Conservation (phyloP, 2,888 invertebrate genomes). For the Melolontha melolontha region DNA sequence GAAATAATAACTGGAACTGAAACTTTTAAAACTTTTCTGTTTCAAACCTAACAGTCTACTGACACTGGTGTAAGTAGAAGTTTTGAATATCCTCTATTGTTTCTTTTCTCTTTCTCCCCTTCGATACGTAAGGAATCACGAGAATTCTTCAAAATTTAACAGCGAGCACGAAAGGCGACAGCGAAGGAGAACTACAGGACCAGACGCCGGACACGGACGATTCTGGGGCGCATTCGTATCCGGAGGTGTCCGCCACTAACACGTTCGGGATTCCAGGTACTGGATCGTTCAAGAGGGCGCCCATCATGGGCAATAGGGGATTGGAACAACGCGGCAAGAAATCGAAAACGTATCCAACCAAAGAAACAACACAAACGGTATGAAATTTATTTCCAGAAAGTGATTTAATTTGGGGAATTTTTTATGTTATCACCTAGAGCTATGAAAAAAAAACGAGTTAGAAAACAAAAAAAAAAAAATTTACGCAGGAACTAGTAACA, state of each 20-base stretch:
- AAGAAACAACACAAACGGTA: slow-evolving; percentile 62
- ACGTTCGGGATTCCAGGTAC: slow-evolving; percentile 65
- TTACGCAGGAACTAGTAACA: no score
- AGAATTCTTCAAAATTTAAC: slow-evolving; percentile 66
- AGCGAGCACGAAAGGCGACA: slow-evolving; percentile 69
- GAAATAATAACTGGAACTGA: neutral
- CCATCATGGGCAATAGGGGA: slow-evolving; percentile 72
- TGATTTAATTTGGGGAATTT: no score
- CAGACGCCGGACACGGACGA: slow-evolving; percentile 82
- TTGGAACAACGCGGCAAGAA: slow-evolving; percentile 75
- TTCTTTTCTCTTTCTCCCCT: slow-evolving; percentile 4
- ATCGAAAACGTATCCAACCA: slow-evolving; percentile 70
- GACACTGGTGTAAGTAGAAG: slow-evolving; percentile 43
- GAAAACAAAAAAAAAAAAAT: no score
- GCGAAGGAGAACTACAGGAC: slow-evolving; percentile 79
- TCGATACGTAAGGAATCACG: slow-evolving; percentile 61
- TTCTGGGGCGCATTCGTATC: slow-evolving; percentile 70
- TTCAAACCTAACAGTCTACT: slow-evolving; percentile 42
- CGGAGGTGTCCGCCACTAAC: slow-evolving; percentile 65
- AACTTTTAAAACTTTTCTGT: slow-evolving; percentile 16
- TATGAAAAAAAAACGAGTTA: no score
- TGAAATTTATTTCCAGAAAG: slow-evolving; percentile 19
- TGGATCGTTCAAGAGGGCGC: slow-evolving; percentile 71
- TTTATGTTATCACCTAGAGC: no score
- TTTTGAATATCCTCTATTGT: slow-evolving; percentile 41